Evolutionary conservation across 2,797 vertebrate genomes (phyloP).

Genomic region (Phrynocephalus forsythii): DNA sequence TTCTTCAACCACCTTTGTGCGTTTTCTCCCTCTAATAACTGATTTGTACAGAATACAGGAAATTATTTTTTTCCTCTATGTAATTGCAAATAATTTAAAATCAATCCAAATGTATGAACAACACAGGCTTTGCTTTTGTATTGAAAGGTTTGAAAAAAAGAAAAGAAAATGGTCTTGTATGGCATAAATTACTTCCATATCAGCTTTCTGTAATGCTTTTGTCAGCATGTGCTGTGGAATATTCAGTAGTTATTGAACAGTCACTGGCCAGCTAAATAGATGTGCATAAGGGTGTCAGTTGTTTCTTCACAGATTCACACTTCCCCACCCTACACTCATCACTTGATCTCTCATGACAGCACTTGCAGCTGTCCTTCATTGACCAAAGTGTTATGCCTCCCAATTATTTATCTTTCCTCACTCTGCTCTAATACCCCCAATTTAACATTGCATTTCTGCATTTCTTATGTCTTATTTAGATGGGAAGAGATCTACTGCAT

Average conservation of each 20-base stretch:
- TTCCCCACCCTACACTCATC: too few relatives aligned
- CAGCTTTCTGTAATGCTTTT: neutral
- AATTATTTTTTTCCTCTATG: neutral
- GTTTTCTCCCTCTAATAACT: neutral
- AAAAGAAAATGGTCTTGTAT: too few relatives aligned
- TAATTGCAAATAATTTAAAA: slow-evolving; percentile 13
- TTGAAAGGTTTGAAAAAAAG: neutral
- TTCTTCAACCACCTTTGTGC: too few relatives aligned
- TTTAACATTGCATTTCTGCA: neutral
- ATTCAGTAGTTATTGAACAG: neutral
- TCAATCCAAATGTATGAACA: neutral
- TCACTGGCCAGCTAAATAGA: neutral
- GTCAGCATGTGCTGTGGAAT: neutral
- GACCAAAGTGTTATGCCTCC: neutral
- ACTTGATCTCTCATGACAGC: neutral
- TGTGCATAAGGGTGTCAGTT: neutral
- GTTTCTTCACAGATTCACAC: neutral
- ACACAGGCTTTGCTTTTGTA: neutral
- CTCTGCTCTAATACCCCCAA: neutral
- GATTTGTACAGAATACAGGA: neutral
- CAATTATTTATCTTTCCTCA: neutral
- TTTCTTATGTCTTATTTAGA: neutral
- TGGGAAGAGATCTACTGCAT: neutral
- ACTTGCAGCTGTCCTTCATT: neutral
- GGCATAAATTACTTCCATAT: neutral